Conservation (phyloP, 2,797 vertebrate genomes). For the Pelochelys cantorii region DNA sequence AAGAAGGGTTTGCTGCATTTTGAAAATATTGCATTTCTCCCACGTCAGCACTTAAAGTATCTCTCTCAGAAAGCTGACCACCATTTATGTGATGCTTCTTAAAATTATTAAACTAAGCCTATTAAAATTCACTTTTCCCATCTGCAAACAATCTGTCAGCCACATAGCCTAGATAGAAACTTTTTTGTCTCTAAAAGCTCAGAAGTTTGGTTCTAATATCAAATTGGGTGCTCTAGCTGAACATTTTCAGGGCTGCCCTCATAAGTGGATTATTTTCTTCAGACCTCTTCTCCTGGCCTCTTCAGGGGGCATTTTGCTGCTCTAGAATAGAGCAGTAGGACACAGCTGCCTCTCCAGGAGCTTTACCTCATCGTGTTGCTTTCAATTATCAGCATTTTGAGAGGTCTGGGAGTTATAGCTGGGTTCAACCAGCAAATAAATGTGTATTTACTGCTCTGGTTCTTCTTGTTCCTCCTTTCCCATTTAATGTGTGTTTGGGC, state of each 20-base stretch:
- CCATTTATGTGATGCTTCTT: not conserved
- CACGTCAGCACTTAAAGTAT: slow-evolving; percentile 29
- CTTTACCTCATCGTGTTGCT: not conserved
- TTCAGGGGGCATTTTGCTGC: not conserved
- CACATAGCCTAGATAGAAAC: not conserved
- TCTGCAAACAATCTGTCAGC: not conserved
- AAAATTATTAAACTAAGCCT: not conserved
- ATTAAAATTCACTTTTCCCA: not conserved
- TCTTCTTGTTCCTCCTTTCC: not conserved
- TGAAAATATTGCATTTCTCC: not conserved
- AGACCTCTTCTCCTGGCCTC: not conserved
- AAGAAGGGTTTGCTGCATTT: slow-evolving; percentile 38
- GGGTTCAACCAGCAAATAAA: not conserved
- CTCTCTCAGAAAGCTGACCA: not conserved
- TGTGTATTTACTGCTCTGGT: not conserved
- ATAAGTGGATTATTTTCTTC: not conserved
- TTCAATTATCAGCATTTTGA: not conserved
- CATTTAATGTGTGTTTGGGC: not conserved
- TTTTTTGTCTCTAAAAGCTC: not conserved
- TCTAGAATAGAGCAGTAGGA: not conserved
- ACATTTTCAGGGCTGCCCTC: not conserved
- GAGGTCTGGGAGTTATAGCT: not conserved
- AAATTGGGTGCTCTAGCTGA: not conserved
- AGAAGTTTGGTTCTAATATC: not conserved
- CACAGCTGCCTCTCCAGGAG: not conserved